Evolutionary conservation across 2,888 invertebrate genomes (phyloP).

Genomic region (Tortricodes alternella): DNA sequence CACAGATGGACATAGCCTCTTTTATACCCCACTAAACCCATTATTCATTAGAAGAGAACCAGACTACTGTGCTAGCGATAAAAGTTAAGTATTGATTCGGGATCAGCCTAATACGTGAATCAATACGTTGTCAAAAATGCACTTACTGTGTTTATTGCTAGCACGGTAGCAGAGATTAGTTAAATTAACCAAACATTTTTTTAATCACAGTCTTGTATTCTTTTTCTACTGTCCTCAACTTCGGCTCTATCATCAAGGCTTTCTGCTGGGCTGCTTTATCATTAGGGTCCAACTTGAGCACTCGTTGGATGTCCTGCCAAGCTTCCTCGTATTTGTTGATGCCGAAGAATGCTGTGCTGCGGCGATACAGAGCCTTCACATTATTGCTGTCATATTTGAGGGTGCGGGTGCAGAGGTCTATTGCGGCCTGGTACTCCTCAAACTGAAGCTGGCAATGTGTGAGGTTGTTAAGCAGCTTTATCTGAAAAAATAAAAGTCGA

Average conservation of each 20-base stretch:
- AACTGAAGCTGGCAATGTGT: conserved; percentile 90
- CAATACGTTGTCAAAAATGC: too few relatives aligned
- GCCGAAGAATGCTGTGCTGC: conserved; percentile 88
- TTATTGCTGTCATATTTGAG: conserved; percentile 89
- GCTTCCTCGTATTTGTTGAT: conserved; percentile 86
- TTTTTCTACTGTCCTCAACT: conserved; percentile 83
- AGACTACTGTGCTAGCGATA: too few relatives aligned
- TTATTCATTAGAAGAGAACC: too few relatives aligned
- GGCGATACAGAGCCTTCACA: conserved; percentile 93
- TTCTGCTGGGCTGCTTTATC: conserved; percentile 85
- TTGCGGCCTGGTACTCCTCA: conserved; percentile 85
- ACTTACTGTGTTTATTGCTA: too few relatives aligned
- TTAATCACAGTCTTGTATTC: conserved; percentile 83
- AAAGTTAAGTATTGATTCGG: too few relatives aligned
- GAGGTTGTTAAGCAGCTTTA: conserved; percentile 90
- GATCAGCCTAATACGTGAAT: too few relatives aligned
- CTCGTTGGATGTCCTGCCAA: conserved; percentile 79
- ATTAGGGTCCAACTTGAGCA: conserved; percentile 83
- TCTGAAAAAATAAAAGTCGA: too few relatives aligned
- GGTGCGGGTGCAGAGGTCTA: conserved; percentile 88
- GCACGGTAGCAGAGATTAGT: too few relatives aligned
- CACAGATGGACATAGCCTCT: too few relatives aligned
- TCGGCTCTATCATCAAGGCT: conserved; percentile 78
- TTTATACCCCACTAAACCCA: too few relatives aligned
- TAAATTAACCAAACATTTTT: conserved; percentile 74